Evolutionary conservation across 2,113 vertebrate genomes (phyloP), one percentile per base, ranked within the genome.

Genomic region (Epinephelus lanceolatus): DNA sequence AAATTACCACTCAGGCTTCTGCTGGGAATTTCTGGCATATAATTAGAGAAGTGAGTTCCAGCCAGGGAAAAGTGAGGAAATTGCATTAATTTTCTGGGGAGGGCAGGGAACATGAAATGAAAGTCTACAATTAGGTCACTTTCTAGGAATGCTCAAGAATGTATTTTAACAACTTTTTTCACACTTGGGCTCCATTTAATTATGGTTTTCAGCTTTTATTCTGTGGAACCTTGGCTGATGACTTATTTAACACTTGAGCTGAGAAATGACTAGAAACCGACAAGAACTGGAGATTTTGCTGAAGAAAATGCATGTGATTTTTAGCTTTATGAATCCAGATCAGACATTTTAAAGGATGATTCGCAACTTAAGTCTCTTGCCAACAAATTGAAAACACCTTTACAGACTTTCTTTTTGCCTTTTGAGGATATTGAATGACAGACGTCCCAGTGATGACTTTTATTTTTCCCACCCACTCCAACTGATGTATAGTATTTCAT

Each of bases 401-500:
- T 1, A 37, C 40, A 45, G 18, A 17, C 37, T 57, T 23, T 4
- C 1, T 14, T 57, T 69, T 59, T 25, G 25, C 30, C 45, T 72
- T 76, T 67, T 10, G 23, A 49, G 9, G 42, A 13, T 78, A 78
- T 82, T 80, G 62, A 84, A 88, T 79, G 21, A 66, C 61, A 63
- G 51, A 45, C 42, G 2, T 49, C 30, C 19, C 5, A 2, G 0
- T 68, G 84, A 40, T 79, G 83, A 76, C 63, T 65, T 49, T 3
- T 59, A n/a, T 69, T 66, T 70, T 25, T 53, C 73, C 71, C 55
- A 5, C 47, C 76, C 42, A 27, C 63, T 66, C 18, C 53, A 56
- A 5, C 19, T 72, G 60, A 78, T 78, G n/a, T 81, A 77, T 70
- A 73, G 72, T 2, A n/a, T 87, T 87, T 90, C 77, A 68, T 49